Evolutionary conservation across 2,113 vertebrate species (phyloP).

Genomic region (Laticauda laticaudata): DNA sequence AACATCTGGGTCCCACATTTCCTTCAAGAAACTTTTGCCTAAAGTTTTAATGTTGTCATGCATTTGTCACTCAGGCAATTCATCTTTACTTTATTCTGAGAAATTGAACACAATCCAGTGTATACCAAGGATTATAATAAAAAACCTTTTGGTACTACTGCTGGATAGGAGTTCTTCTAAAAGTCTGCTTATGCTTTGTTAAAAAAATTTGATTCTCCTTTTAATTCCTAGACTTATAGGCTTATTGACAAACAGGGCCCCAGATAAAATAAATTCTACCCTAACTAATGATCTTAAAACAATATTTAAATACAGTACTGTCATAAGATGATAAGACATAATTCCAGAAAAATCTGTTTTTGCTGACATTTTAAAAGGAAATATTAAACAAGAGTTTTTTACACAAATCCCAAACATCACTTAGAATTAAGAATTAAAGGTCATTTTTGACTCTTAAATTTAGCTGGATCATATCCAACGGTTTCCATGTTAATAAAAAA

Average conservation of each 20-base stretch:
- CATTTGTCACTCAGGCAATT: conserved; percentile 6
- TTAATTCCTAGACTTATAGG: not conserved
- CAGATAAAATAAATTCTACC: not conserved
- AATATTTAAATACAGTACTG: not conserved
- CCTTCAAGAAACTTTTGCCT: conserved; percentile 40
- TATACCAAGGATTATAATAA: not conserved
- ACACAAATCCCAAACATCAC: not conserved
- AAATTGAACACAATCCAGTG: not conserved
- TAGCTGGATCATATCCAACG: not conserved
- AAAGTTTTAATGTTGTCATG: conserved; percentile 4
- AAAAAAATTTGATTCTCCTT: not conserved
- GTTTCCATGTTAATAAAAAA: not conserved
- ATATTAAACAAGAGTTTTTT: not conserved
- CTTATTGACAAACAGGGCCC: not conserved
- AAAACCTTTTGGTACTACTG: conserved; percentile 8
- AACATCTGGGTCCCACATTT: conserved; percentile 27
- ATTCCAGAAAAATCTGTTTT: not conserved
- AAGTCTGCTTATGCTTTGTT: not conserved
- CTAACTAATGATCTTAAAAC: not conserved
- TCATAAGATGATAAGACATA: not conserved
- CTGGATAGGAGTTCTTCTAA: not conserved
- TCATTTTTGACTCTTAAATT: not conserved
- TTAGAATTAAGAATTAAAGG: not conserved
- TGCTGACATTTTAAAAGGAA: not conserved
- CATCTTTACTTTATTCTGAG: conserved; percentile 3